Conservation (phyloP, 2,888 invertebrate genomes). For the Himalopsyche tibetana region DNA sequence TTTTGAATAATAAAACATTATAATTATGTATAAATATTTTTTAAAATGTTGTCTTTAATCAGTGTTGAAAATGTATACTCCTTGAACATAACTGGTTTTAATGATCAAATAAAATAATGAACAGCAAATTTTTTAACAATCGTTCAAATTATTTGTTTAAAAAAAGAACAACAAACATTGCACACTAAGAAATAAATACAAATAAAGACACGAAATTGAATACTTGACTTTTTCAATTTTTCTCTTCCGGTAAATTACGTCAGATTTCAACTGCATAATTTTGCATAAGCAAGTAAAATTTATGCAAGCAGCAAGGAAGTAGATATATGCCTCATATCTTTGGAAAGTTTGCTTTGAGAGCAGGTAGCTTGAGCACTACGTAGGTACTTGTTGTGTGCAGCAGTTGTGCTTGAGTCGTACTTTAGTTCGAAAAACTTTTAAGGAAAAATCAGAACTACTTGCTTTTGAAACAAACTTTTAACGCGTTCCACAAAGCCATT, state of each 20-base stretch:
- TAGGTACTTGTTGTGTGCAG: background rate
- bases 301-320: constrained; percentile 8
- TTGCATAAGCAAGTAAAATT: background rate
- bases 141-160: background rate
- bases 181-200: too few relatives aligned
- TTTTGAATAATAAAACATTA: too few relatives aligned
- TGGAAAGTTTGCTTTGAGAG: background rate
- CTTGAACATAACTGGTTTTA: too few relatives aligned
- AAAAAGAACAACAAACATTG: too few relatives aligned
- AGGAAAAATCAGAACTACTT: constrained; percentile 23
- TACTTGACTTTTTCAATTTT: background rate
- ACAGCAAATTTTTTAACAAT: background rate
- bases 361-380: constrained; percentile 1
- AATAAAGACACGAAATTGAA: too few relatives aligned
- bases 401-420: constrained; percentile 24
- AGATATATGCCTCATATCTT: background rate
- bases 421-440: constrained; percentile 1
- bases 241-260: constrained; percentile 1
- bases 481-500: background rate
- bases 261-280: background rate
- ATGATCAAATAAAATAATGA: too few relatives aligned
- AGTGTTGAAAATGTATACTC: too few relatives aligned
- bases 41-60: too few relatives aligned
- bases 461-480: constrained; percentile 10
- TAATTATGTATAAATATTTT: too few relatives aligned